phyloP scores from a whole-genome alignment of 2,888 invertebrate genomes.

The Acrocera orbiculus region DNA sequence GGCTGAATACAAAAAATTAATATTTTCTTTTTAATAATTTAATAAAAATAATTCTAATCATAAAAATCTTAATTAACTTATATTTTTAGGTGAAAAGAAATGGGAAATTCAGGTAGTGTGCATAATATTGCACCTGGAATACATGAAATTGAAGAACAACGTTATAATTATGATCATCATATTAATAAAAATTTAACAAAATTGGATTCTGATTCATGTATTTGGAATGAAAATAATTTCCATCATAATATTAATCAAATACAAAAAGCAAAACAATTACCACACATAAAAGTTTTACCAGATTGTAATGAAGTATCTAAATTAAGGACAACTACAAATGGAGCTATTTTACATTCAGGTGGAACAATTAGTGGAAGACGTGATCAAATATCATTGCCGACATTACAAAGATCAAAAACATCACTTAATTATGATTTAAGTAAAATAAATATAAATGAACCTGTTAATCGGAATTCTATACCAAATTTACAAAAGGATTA shows the following conservation, averaged over 20 bases:
- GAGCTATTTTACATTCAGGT: constrained; percentile 62
- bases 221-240: background rate
- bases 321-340: constrained; percentile 64
- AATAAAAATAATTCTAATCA: no score
- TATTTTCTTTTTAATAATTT: no score
- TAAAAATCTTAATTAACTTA: no score
- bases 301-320: constrained; percentile 40
- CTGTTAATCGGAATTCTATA: background rate
- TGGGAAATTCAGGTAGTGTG: constrained; percentile 24
- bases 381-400: constrained; percentile 7
- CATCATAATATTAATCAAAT: background rate
- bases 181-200: constrained; percentile 15
- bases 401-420: constrained; percentile 17
- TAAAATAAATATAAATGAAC: background rate
- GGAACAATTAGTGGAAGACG: constrained; percentile 64
- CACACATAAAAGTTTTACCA: constrained; percentile 45
- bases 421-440: constrained; percentile 9
- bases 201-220: constrained; percentile 6
- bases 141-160: constrained; percentile 2
- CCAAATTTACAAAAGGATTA: no score
- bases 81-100: no score
- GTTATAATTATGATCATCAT: constrained; percentile 12
- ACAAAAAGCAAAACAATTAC: constrained; percentile 3
- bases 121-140: constrained; percentile 14
- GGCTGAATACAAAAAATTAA: no score